Evolutionary conservation across 2,888 invertebrate species (phyloP), one percentile per base, ranked within the genome.

Genomic region (Endomychus coccineus): DNA sequence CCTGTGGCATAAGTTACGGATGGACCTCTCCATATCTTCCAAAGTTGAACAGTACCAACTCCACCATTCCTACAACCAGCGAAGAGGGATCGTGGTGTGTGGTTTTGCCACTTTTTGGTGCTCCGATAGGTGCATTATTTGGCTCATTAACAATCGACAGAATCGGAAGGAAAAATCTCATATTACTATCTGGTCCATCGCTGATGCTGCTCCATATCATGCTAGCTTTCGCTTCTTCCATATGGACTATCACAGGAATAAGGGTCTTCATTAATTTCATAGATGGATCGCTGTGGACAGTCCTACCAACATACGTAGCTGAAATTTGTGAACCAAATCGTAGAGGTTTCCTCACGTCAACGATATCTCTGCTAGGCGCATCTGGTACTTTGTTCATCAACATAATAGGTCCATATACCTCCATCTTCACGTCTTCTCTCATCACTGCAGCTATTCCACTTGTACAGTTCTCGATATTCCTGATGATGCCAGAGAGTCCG

Each of bases 401-500:
- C 64, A 68, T 74, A 54, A 72, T 77, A 47, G 77, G 77, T 7
- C 75, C 76, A 2, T 69, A 68, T 51, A 73, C 72, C 25, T 64
- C 71, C 44, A 75, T 77, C 63, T 64, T 62, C 47, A 60, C 62
- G 10, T 66, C 76, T 44, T 75, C 74, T 43, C 61, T 68, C 34
- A 69, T 76, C 56, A 77, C 77, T 54, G 66, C 75, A 46, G 56
- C 71, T 40, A 67, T 78, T 36, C 75, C 79, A 4, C 55, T 77
- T 16, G 53, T 74, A 27, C 74, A 78, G 52, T 64, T 78, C 27
- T 36, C 73, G 10, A 64, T 71, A 6, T 75, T 79, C 56, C 59
- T 73, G 21, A 73, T 73, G 55, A 69, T 81, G 58, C 83, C 82
- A 10, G 83, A 83, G 65, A 72, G 75, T 1, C 78, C 78, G 0